Evolutionary conservation across 1,140 invertebrate species (phyloP).

Genomic region (Drosophila dunni): DNA sequence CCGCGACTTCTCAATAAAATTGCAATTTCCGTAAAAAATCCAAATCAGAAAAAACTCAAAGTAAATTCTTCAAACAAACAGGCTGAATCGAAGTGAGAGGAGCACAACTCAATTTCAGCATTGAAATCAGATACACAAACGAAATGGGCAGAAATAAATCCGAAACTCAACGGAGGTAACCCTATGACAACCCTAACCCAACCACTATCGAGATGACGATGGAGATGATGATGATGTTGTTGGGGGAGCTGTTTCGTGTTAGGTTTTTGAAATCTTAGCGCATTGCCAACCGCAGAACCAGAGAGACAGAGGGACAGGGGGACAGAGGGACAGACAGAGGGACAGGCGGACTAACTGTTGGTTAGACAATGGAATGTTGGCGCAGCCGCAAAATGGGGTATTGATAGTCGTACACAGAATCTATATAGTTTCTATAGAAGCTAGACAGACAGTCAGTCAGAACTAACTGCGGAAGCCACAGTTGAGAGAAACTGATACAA

Average conservation of each 20-base stretch:
- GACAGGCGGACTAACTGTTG: slow-evolving; percentile 35
- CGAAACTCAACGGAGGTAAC: slow-evolving; percentile 46
- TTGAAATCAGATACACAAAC: slow-evolving; percentile 68
- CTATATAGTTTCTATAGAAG: slow-evolving; percentile 15
- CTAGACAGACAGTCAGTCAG: not conserved
- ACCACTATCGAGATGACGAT: slow-evolving; percentile 3
- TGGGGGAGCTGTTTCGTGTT: slow-evolving; percentile 27
- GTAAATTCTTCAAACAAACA: slow-evolving; percentile 27
- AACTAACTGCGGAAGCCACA: slow-evolving; percentile 55
- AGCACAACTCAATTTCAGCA: slow-evolving; percentile 72
- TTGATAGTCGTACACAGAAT: slow-evolving; percentile 12
- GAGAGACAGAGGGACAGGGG: not conserved
- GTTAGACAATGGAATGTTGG: slow-evolving; percentile 69
- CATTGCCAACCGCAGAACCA: slow-evolving; percentile 32
- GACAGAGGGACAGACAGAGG: not conserved
- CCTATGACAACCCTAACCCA: slow-evolving; percentile 11
- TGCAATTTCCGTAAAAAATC: slow-evolving; percentile 65
- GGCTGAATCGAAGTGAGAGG: slow-evolving; percentile 53
- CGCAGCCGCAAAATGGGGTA: slow-evolving; percentile 46
- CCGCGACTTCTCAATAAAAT: slow-evolving; percentile 65
- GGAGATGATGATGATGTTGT: not conserved
- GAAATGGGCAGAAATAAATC: slow-evolving; percentile 14
- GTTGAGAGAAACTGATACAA: slow-evolving; percentile 48
- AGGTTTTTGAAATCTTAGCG: slow-evolving; percentile 35
- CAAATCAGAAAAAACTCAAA: slow-evolving; percentile 16